Base-by-base conservation (phyloP, 2,113 vertebrate species). In the Eira barbara region DNA sequence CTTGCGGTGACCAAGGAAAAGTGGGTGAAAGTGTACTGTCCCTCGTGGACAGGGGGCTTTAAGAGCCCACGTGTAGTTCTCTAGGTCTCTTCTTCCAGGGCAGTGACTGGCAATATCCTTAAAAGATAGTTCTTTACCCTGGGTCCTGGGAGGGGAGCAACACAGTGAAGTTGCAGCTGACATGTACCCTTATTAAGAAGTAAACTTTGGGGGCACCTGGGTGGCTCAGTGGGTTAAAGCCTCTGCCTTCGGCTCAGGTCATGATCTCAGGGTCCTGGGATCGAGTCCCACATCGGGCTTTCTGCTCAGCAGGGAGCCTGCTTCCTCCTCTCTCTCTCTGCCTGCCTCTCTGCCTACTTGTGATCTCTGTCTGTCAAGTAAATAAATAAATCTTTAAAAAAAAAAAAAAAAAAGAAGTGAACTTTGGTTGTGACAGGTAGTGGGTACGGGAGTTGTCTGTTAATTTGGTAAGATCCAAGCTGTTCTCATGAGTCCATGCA, bases 31-130 rank as follows among this genome's bases (percentile, higher is more conserved):
- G 0, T 52, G 31, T 52, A 52, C 49, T 52, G 4, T n/a, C 10
- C 4, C 9, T 67, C 20, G 2, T 1, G 6, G 45, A 21, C 4
- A 29, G 6, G 20, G 13, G 10, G 14, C 10, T 81, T 29, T 13
- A 61, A 67, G 25, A 92, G 74, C 42, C 6, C 42, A 27, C 2
- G 47, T 12, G 31, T 1, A 31, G 39, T n/a, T 57, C 10, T 23
- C 31, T 34, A 21, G 42, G 1, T 74, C 39, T 69, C 42, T 42
- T 81, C 21, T 65, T 39, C 85, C 59, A 11, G 23, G 29, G 4
- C n/a, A 67, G 27, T 61, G 29, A 67, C 20, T 31, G 57, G 9
- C 6, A 65, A 6, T 36, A 20, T 13, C 57, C 42, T 91, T 78
- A 8, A 34, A 3, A 88, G 15, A 71, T 39, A 12, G 1, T 21